Conservation (phyloP, 1,140 invertebrate species). For the Zaprionus davidi region DNA sequence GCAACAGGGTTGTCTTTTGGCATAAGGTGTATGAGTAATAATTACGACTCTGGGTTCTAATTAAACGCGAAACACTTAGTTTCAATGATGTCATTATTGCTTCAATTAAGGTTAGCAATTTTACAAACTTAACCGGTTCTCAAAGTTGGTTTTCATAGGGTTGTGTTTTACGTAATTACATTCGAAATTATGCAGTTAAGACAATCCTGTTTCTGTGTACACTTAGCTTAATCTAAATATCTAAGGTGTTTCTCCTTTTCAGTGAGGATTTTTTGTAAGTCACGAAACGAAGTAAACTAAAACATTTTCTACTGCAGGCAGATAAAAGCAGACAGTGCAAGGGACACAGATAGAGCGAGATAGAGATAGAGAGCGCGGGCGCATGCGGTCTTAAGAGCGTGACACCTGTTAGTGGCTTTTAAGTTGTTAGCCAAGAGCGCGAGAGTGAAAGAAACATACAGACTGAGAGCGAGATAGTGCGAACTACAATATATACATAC, state of each 20-base stretch:
- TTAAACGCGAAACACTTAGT: not conserved
- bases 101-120: not conserved
- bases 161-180: not conserved
- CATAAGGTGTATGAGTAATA: not conserved
- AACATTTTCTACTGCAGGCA: conserved; percentile 31
- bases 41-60: not conserved
- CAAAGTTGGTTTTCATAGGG: not conserved
- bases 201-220: conserved; percentile 7
- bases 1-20: not conserved
- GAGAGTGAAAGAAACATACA: not conserved
- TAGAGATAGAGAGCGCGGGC: not conserved
- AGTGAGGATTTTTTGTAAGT: conserved; percentile 6
- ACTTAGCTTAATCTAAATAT: not conserved
- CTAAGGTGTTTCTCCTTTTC: conserved; percentile 12
- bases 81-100: not conserved
- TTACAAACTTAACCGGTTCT: not conserved
- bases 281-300: conserved; percentile 7
- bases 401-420: conserved; percentile 17
- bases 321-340: not conserved
- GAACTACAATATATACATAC: too few species aligned
- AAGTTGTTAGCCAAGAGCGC: conserved; percentile 17
- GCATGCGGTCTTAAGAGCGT: not conserved
- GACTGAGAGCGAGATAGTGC: not conserved
- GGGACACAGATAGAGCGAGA: conserved; percentile 7
- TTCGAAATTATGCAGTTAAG: not conserved